Base-by-base conservation (phyloP, 2,113 vertebrate genomes). In the Aythya baeri region DNA sequence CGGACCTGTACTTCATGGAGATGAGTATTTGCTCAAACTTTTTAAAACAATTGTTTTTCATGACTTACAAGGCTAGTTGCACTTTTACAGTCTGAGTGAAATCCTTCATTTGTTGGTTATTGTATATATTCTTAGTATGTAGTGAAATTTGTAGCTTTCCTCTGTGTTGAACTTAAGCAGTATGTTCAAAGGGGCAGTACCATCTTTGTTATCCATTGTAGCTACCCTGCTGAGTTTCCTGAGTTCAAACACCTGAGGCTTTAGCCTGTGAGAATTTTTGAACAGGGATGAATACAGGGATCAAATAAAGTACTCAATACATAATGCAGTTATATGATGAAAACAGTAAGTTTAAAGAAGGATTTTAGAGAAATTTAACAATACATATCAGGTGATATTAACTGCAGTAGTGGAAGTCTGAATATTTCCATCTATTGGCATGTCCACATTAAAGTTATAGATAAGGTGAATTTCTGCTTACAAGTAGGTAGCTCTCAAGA, bases 401-500 rank as follows among this genome's bases (percentile, higher is more conserved):
- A 71, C 5, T 26, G 58, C 49, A 44, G 49, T 75, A 49, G 74
- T 74, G 13, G 25, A 71, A 43, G 10, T 32, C 31, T 36, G 13
- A 6, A 50, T 20, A 15, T 63, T 85, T 65, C 7, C 49, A 20
- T 63, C 21, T 50, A 0, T 13, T 31, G 7, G 6, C 31, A 16
- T 55, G 14, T 23, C 31, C 38, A 25, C 6, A 3, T 2, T 44
- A 27, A 31, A 36, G 34, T 20, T 27, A 26, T 46, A 16, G 11
- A 17, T 25, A 11, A 8, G 23, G 29, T 17, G 26, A 76, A n/a
- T 61, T 76, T 87, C 50, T 83, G 8, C 23, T 66, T 44, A 6
- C 0, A 1, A 17, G 11, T 32, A 66, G 17, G 68, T 10, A 27
- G 17, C 44, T 43, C 32, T 65, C 17, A 14, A 36, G 49, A 49